These are phyloP conservation scores for Malacoctenus gilli DNA, from an alignment of 2,797 vertebrate genomes.

Conservation along the genomic window DNA sequence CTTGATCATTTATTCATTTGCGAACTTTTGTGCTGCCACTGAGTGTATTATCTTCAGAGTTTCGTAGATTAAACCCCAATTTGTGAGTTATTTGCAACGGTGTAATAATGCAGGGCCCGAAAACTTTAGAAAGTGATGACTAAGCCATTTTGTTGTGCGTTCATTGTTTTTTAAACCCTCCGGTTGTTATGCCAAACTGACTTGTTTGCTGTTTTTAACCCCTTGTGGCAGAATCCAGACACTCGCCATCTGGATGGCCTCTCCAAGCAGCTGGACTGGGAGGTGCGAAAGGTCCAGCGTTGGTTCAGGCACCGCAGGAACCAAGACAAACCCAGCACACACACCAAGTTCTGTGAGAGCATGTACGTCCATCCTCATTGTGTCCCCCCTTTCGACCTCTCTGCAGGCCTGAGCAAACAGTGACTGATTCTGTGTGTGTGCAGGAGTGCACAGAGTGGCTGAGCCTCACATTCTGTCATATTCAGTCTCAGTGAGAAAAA, in stretches of 20 bases:
- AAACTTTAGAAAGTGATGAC: background rate
- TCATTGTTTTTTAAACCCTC: too few relatives aligned
- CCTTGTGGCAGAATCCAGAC: constrained; percentile 86
- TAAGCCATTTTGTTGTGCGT: background rate
- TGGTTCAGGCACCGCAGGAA: constrained; percentile 97
- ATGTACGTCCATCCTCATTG: constrained; percentile 83
- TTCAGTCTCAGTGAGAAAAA: background rate
- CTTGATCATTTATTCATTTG: too few relatives aligned
- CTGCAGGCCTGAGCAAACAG: constrained; percentile 4
- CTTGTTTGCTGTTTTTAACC: constrained; percentile 7
- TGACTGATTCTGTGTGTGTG: constrained; percentile 1
- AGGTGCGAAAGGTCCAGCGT: constrained; percentile 92
- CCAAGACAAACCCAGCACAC: constrained; percentile 93
- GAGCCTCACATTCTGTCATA: too few relatives aligned
- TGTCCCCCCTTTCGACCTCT: constrained; percentile 31
- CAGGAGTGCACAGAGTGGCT: too few relatives aligned
- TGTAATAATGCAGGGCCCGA: background rate
- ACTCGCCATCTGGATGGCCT: constrained; percentile 89
- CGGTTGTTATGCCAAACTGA: background rate
- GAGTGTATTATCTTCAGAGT: too few relatives aligned
- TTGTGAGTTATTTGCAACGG: background rate
- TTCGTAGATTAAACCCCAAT: background rate
- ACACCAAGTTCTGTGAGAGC: constrained; percentile 98
- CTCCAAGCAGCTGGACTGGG: constrained; percentile 98
- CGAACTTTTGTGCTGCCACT: too few relatives aligned